Conservation (phyloP, 2,888 invertebrate genomes). For the Microctonus aethiopoides region DNA sequence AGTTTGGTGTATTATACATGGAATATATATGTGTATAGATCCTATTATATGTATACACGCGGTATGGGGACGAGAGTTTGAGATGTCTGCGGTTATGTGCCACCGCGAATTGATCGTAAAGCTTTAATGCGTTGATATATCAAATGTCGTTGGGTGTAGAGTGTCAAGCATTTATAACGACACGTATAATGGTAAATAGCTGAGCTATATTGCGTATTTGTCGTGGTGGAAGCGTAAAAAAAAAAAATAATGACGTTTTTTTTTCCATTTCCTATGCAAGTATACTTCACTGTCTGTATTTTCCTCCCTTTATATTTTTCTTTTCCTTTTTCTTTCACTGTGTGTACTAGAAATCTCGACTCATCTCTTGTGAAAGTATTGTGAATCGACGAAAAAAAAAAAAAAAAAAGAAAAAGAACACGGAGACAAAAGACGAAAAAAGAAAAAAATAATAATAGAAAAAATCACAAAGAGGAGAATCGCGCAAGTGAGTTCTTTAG, state of each 20-base stretch:
- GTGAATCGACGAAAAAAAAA: neutral
- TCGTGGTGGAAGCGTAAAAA: neutral
- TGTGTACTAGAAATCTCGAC: neutral
- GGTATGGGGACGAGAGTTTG: neutral
- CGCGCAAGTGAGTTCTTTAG: constrained; percentile 17
- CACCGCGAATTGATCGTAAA: constrained; percentile 19
- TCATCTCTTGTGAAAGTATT: constrained; percentile 11
- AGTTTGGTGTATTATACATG: neutral
- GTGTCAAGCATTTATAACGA: constrained; percentile 12
- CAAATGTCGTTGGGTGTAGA: constrained; percentile 27
- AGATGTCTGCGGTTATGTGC: neutral
- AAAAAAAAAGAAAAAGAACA: neutral
- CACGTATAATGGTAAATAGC: constrained; percentile 1
- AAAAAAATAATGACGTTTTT: neutral
- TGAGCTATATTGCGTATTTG: neutral
- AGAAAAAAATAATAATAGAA: neutral
- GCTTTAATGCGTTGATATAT: constrained; percentile 35
- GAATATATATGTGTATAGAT: neutral
- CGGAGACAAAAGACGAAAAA: neutral
- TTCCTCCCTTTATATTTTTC: neutral
- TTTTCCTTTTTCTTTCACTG: neutral
- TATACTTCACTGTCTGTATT: no score
- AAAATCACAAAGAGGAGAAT: constrained; percentile 2
- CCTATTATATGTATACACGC: neutral
- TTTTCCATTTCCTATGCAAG: no score